Base-by-base conservation (phyloP, 2,888 invertebrate genomes). In the Drosophila algonquin region DNA sequence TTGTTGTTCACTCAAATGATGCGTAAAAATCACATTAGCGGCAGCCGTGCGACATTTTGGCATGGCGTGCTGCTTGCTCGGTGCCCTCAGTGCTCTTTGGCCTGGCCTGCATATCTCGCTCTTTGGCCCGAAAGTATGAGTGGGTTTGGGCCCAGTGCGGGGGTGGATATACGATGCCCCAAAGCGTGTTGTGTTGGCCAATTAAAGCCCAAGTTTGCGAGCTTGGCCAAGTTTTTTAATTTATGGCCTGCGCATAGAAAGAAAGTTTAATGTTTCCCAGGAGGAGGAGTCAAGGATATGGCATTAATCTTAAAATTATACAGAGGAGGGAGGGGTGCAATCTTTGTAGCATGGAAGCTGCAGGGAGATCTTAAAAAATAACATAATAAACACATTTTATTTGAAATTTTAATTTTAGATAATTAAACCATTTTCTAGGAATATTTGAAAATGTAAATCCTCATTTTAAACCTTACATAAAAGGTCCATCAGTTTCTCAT, bases 11-110 rank as follows among this genome's bases (percentile, higher is more conserved):
- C 69, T 76, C 73, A 87, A 87, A 87, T 85, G 77, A 76, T 74
- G 79, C 79, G 87, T 75, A 78, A 85, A 78, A 85, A 87, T 87
- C 79, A 82, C 85, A 85, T 87, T 85, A 85, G 79, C 79, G 76
- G 73, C 81, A 80, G 80, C 73, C 75, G 76, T 77, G 86, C 78
- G 61, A 46, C 58, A 54, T 73, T 81, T 67, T 57, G 65, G 60
- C 63, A 69, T 51, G 35, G 18, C 24, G 4, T 24, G 24, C 24
- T 24, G 18, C 18, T 18, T 24, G 24, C 24, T 50, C 46, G 54
- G 21, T 21, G 18, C 65, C 18, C 18, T 18, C 54, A 53, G 44
- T 65, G 18, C 65, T 27, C 58, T 52, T 52, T 30, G 47, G 27
- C 10, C 21, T 30, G 47, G 27, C 10, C 21, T 21, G 30, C 47